These are phyloP conservation scores for Bembecia ichneumoniformis DNA, from an alignment of 2,888 invertebrate species.

Conservation along the genomic window DNA sequence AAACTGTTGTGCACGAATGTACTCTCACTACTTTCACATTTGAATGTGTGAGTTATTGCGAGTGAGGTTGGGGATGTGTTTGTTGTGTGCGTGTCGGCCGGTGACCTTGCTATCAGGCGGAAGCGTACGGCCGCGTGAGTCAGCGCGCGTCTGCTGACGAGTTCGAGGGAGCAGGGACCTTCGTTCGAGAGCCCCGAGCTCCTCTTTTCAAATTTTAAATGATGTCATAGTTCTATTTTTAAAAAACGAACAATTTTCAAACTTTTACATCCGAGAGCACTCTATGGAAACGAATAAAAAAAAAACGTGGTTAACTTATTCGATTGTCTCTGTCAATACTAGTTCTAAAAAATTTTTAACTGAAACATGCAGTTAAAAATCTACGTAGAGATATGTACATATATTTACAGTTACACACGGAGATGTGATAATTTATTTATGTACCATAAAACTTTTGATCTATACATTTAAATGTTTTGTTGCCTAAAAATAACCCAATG, in stretches of 20 bases:
- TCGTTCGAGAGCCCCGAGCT: conserved; percentile 24
- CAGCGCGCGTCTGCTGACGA: conserved; percentile 55
- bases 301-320: background rate
- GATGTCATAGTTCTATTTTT: conserved; percentile 2
- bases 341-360: background rate
- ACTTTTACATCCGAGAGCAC: background rate
- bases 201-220: conserved; percentile 4
- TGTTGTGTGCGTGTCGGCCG: conserved; percentile 52
- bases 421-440: too few species aligned
- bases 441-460: too few species aligned
- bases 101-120: conserved; percentile 73
- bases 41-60: conserved; percentile 21
- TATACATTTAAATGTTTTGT: too few species aligned
- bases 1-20: conserved; percentile 32
- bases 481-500: too few species aligned
- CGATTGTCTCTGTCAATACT: background rate
- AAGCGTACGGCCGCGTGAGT: conserved; percentile 63
- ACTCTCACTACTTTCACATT: conserved; percentile 67
- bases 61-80: conserved; percentile 7
- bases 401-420: too few species aligned
- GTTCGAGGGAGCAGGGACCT: conserved; percentile 54
- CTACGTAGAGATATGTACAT: too few species aligned
- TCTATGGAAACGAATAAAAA: background rate
- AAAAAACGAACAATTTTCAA: background rate
- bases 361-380: too few species aligned